Evolutionary conservation across 2,113 vertebrate species (phyloP), one percentile per base, ranked within the genome.

Genomic region (Ascaphus truei): DNA sequence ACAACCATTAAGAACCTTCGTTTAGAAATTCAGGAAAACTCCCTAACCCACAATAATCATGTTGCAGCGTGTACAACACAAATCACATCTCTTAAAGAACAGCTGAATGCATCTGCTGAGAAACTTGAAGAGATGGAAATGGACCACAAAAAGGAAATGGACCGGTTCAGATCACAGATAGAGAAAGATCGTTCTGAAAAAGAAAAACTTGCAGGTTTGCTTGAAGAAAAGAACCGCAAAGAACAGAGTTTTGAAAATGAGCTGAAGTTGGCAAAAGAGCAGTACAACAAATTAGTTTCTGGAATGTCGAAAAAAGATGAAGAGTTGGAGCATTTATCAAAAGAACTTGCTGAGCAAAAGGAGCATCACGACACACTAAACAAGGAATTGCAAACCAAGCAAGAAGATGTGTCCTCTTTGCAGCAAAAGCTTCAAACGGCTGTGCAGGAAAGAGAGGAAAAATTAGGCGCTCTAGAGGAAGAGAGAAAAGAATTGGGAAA

Each of bases 201-300:
- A 11, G 82, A 89, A 48, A 83, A 84, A 50, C 80, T 86, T 8
- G 73, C 78, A 41, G 65, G 37, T 10, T 77, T 88, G 64, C 75
- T 92, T 10, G 39, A 78, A 1, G 83, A 91, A 47, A 85, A 75
- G 43, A 82, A 81, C 9, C 64, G 20, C 31, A 60, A 78, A 73
- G 86, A 91, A 30, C 74, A 86, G 72, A 68, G 10, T 0, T 78
- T 90, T 69, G 86, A 92, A 58, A 86, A 79, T 11, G 93, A 95
- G 22, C 73, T 94, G 13, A 94, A 93, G 64, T 76, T 84, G 1
- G 11, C 85, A 29, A 92, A 92, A 75, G 92, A 92, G 3, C 86
- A 90, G 3, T 79, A 86, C 25, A 92, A 93, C 77, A 79, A 78
- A 13, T 80, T 95, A 9, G 62, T 88, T 55, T 80, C 83, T 20